A percentile compares a stretch with the other conserved stretches of the same genome.
Evolutionary conservation across 2,888 invertebrate genomes (phyloP).

Genomic region (Geophilus truncorum): DNA sequence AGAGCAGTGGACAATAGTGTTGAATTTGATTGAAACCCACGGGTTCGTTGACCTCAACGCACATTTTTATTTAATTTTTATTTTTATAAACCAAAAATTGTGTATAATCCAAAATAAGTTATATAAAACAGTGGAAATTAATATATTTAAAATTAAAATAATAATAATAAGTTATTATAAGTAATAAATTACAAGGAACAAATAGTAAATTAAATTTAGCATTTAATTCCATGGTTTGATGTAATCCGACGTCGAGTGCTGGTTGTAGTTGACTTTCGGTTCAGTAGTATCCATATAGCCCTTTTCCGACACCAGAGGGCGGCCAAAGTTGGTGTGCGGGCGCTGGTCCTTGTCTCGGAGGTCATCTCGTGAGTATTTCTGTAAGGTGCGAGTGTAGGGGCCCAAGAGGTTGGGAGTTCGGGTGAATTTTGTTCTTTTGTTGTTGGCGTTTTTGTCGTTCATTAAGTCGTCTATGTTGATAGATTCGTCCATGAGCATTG

Average conservation of each 20-base stretch:
- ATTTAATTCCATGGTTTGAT: slow-evolving; percentile 1
- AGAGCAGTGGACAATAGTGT: too few relatives aligned
- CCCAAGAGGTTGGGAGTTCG: not conserved
- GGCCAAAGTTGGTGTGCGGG: not conserved
- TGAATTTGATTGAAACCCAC: too few relatives aligned
- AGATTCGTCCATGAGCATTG: not conserved
- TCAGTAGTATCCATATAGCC: not conserved
- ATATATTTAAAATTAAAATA: too few relatives aligned
- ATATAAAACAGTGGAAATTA: too few relatives aligned
- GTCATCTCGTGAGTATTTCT: not conserved
- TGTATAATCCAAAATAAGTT: too few relatives aligned
- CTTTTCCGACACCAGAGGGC: slow-evolving; percentile 1
- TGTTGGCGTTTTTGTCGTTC: not conserved
- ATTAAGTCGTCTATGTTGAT: not conserved
- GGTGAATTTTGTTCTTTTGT: not conserved
- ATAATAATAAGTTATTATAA: not conserved
- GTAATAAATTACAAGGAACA: not conserved
- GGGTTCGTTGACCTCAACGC: too few relatives aligned
- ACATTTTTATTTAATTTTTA: too few relatives aligned
- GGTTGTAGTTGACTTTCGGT: not conserved
- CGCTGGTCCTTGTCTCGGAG: not conserved
- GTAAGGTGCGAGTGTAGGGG: not conserved
- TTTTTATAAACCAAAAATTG: too few relatives aligned
- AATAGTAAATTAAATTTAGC: not conserved
- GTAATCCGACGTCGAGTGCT: not conserved